Base-by-base conservation (phyloP, 1,140 invertebrate genomes). In the Xylocopa sonorina region DNA sequence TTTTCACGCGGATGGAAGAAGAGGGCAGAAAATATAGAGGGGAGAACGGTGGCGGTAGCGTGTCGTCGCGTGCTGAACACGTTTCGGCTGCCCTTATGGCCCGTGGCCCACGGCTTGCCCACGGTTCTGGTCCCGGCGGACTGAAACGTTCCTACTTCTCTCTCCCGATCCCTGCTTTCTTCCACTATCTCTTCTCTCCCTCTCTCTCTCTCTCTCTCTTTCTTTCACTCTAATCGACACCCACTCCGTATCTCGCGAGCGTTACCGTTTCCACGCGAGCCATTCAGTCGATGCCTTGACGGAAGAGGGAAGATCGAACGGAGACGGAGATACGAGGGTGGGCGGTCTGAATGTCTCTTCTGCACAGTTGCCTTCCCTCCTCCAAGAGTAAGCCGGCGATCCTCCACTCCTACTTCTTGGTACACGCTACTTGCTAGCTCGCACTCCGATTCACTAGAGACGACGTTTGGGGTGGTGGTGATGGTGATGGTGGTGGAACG, bases 11-110 rank as follows among this genome's bases (percentile, higher is more conserved):
- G 62, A 57, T 4, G 14, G 27, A 55, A 51, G 7, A 16, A n/a
- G 67, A 72, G 27, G 46, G 63, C 43, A 2, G 53, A 24, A 1
- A 10, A 18, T 12, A 50, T 21, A 27, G 69, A 41, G 64, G 41
- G 27, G 66, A 32, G 58, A 85, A 87, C n/a, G 85, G 76, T 74
- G 82, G 79, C 82, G 75, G 84, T 87, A 86, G 79, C 83, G 84
- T 80, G 76, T 84, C 73, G 86, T 87, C 86, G 86, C 86, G 86
- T 87, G 86, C 86, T 87, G 78, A 76, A 86, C 66, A 43, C 75
- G 71, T 79, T 77, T 9, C 66, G 58, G 66, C 75, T 78, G 83
- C 50, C 81, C 81, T 66, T 77, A 53, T 73, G 81, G 76, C 80
- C 76, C 69, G 77, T 77, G 63, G 79, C 79, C 63, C 73, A 60